Base-by-base conservation (phyloP, 1,140 invertebrate species). In the Rhyacophila brunnea region DNA sequence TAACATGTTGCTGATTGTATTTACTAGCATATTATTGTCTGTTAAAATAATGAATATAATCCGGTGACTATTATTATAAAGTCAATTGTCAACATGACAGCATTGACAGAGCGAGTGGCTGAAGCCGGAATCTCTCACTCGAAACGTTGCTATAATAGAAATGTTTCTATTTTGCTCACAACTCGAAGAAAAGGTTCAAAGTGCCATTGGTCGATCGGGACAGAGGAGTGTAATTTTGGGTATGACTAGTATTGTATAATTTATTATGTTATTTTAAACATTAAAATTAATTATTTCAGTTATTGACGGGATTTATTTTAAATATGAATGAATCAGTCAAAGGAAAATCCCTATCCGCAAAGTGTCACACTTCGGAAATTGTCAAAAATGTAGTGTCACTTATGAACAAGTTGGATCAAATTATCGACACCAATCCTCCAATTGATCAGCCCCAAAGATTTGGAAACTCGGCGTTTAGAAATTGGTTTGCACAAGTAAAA, bases 381-480 rank as follows among this genome's bases (percentile, higher is more conserved):
- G 74, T 90, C 11, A 68, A 73, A 44, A 87, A 87, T 65, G 67
- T 96, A 14, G 50, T 91, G 2, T 66, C 73, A 0, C 69, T 97
- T 58, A 75, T 98, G 34, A 83, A 92, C 17, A 86, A 81, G 67
- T 75, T 98, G 57, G 83, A 88, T 60, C 72, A 81, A 54, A 84
- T 90, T 77, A 85, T 97, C 58, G 86, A 90, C 68, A 86, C 95
- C 64, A 92, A 88, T 64, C 94, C 93, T 36, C 93, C 95, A 0
- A 81, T 95, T 45, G 90, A 97, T 60, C 94, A 98, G 70, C 94
- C 95, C 1, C 94, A 97, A 73, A 79, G 96, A 62, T 99, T 98
- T 85, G 96, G 96, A 10, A 98, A 99, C 72, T 90, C 90, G 73
- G 92, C 96, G 1, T 99, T 95, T 74, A 83, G 88, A 65, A 81